phyloP scores from a whole-genome alignment of 2,888 invertebrate species.

The Mesodorylaimus sp. region DNA sequence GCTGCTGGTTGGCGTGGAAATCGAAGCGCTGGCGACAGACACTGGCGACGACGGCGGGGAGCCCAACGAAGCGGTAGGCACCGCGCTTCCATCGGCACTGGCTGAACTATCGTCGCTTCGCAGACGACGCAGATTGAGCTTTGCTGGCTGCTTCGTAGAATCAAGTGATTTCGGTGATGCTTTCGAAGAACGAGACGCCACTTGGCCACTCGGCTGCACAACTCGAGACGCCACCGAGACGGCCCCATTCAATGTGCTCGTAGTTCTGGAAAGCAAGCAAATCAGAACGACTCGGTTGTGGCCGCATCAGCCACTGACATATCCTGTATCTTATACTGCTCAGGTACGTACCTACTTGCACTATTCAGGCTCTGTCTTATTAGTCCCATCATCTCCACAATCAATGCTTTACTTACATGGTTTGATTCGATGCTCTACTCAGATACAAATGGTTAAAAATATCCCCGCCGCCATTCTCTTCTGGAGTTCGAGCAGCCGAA shows the following conservation, averaged over 20 bases:
- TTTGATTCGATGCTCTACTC: too few relatives aligned
- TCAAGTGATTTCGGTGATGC: neutral
- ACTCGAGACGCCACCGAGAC: conserved; percentile 6
- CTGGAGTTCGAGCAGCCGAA: too few relatives aligned
- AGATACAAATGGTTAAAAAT: neutral
- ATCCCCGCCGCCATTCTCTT: too few relatives aligned
- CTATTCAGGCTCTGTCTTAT: too few relatives aligned
- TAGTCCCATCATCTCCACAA: too few relatives aligned
- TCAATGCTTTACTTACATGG: too few relatives aligned
- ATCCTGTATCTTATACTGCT: too few relatives aligned
- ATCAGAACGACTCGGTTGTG: too few relatives aligned
- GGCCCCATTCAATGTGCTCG: conserved; percentile 5
- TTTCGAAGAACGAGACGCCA: too few relatives aligned
- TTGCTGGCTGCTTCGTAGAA: neutral
- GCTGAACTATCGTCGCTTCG: neutral
- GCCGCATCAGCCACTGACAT: too few relatives aligned
- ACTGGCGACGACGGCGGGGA: neutral
- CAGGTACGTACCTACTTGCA: too few relatives aligned
- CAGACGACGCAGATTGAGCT: neutral
- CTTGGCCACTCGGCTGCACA: conserved; percentile 7
- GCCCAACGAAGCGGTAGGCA: neutral
- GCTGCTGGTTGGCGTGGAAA: conserved; percentile 2
- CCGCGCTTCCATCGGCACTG: neutral
- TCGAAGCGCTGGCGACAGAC: conserved; percentile 1
- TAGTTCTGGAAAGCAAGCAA: conserved; percentile 1